A percentile compares a stretch with the other conserved stretches of the same genome.
These are phyloP conservation scores for Sebastes minor DNA, from an alignment of 2,797 vertebrate species.

Conservation along the genomic window DNA sequence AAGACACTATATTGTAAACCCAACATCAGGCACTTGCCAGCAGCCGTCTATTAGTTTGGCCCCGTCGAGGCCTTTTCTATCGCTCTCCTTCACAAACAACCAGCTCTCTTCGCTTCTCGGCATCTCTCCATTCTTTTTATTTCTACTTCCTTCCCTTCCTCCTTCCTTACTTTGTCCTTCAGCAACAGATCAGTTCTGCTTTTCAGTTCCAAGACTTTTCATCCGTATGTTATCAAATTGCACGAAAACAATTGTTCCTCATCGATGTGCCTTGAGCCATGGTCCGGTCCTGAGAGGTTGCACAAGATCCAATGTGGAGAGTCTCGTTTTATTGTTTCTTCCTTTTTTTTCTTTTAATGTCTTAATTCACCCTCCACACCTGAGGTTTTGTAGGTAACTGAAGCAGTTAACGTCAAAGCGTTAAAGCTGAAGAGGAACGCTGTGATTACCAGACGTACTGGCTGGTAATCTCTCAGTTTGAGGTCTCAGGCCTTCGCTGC, in stretches of 20 bases:
- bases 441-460: neutral
- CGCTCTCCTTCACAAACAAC: slow-evolving; percentile 94
- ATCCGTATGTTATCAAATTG: slow-evolving; percentile 88
- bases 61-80: slow-evolving; percentile 87
- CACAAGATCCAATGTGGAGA: slow-evolving; percentile 89
- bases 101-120: slow-evolving; percentile 80
- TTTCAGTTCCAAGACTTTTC: slow-evolving; percentile 58
- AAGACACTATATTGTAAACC: slow-evolving; percentile 96
- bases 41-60: slow-evolving; percentile 86
- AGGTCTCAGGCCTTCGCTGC: slow-evolving; percentile 3
- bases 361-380: slow-evolving; percentile 23
- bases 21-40: slow-evolving; percentile 94
- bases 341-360: neutral
- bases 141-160: slow-evolving; percentile 54
- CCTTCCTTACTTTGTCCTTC: slow-evolving; percentile 13
- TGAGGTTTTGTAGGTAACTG: slow-evolving; percentile 5
- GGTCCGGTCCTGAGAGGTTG: slow-evolving; percentile 92
- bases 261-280: slow-evolving; percentile 98
- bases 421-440: slow-evolving; percentile 29
- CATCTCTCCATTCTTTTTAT: slow-evolving; percentile 80
- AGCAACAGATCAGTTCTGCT: slow-evolving; percentile 46
- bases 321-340: slow-evolving; percentile 70
- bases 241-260: slow-evolving; percentile 92
- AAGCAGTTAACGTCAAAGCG: neutral
- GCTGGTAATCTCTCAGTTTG: slow-evolving; percentile 20